Conservation (phyloP, 1,140 invertebrate species). For the Agraylea sexmaculata region DNA sequence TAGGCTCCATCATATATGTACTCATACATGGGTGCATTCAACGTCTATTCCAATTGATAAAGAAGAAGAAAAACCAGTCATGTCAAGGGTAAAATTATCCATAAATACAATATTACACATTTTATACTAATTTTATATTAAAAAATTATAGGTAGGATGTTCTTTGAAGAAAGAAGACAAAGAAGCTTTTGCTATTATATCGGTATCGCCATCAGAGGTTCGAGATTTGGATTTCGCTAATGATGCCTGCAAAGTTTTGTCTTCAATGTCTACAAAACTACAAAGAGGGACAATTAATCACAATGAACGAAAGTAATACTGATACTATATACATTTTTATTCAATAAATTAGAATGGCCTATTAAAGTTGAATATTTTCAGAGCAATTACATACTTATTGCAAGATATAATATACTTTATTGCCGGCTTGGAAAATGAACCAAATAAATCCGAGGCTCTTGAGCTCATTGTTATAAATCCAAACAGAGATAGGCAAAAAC, state of each 20-base stretch:
- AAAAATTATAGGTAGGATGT: slow-evolving; percentile 68
- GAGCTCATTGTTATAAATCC: slow-evolving; percentile 82
- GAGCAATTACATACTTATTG: slow-evolving; percentile 78
- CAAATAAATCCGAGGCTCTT: slow-evolving; percentile 87
- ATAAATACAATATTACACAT: too few species aligned
- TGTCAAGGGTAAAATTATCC: slow-evolving; percentile 69
- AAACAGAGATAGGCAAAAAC: slow-evolving; percentile 91
- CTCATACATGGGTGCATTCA: slow-evolving; percentile 94
- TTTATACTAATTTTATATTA: too few species aligned
- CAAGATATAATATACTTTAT: slow-evolving; percentile 97
- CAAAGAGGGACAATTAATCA: slow-evolving; percentile 81
- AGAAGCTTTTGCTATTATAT: slow-evolving; percentile 94
- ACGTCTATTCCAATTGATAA: slow-evolving; percentile 92
- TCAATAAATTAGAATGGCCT: slow-evolving; percentile 1
- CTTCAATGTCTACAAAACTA: slow-evolving; percentile 70
- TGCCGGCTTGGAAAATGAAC: slow-evolving; percentile 88
- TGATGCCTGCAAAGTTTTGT: slow-evolving; percentile 93
- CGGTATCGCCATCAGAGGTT: slow-evolving; percentile 90
- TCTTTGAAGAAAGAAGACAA: slow-evolving; percentile 93
- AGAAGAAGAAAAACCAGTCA: slow-evolving; percentile 94
- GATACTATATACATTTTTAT: background rate
- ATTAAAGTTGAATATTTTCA: slow-evolving; percentile 29
- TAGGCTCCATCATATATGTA: slow-evolving; percentile 82
- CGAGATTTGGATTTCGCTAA: slow-evolving; percentile 98
- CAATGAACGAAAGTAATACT: slow-evolving; percentile 70